These are phyloP conservation scores for Vireo altiloquus DNA, from an alignment of 2,113 vertebrate species.

Conservation along the genomic window DNA sequence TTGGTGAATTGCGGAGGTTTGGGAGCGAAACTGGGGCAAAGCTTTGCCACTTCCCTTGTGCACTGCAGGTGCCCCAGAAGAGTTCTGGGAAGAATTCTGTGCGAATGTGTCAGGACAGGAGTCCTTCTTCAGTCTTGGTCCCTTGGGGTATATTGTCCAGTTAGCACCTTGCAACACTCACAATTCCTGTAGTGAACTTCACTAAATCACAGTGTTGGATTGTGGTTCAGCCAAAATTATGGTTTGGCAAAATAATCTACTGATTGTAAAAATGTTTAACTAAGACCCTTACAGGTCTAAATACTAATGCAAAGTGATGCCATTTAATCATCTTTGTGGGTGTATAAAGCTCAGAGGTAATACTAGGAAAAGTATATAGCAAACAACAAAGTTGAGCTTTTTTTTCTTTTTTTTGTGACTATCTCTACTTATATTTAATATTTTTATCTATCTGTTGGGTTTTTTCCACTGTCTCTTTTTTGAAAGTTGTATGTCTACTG, in stretches of 20 bases:
- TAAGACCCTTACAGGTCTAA: neutral
- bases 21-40: constrained; percentile 13
- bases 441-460: neutral
- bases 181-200: neutral
- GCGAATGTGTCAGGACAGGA: neutral
- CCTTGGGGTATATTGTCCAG: neutral
- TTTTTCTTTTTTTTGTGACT: neutral
- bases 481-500: neutral
- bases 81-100: neutral
- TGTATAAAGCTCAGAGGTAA: neutral
- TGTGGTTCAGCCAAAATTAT: neutral
- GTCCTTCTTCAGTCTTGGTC: neutral
- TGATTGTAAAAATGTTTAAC: neutral
- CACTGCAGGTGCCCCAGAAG: neutral
- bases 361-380: neutral
- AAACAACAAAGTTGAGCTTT: neutral
- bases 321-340: neutral
- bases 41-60: neutral
- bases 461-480: neutral
- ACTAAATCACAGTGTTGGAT: neutral
- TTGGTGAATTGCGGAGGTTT: neutral
- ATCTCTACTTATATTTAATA: neutral
- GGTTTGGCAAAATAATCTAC: neutral
- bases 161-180: neutral
- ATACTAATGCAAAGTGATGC: fast-evolving